A percentile compares a stretch with the other conserved stretches of the same genome.
These are phyloP conservation scores for Thalassophryne amazonica DNA, from an alignment of 2,797 vertebrate genomes.

Conservation along the genomic window DNA sequence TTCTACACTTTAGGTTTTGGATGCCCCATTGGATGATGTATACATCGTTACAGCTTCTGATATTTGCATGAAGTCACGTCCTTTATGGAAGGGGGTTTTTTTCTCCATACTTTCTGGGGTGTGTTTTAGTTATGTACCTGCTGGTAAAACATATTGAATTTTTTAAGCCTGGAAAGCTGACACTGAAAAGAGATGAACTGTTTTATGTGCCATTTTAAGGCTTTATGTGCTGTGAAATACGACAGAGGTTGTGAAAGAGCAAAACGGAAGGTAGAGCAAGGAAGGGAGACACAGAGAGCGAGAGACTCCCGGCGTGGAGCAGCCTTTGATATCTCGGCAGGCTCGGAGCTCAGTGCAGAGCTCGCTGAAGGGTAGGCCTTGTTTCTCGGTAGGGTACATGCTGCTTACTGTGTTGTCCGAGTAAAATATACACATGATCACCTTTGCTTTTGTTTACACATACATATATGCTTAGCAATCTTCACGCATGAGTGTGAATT, in stretches of 20 bases:
- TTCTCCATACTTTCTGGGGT: constrained; percentile 51
- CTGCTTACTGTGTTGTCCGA: constrained; percentile 34
- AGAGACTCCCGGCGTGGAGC: constrained; percentile 54
- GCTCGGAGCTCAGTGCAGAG: constrained; percentile 56
- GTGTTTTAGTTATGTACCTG: constrained; percentile 80
- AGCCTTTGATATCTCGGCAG: constrained; percentile 66
- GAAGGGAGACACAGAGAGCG: constrained; percentile 32
- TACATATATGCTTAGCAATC: constrained; percentile 6
- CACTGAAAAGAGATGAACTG: constrained; percentile 83
- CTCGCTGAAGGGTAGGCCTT: constrained; percentile 55
- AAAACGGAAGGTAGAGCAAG: constrained; percentile 51
- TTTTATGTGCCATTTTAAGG: constrained; percentile 86
- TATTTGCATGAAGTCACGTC: constrained; percentile 43
- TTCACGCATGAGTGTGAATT: constrained; percentile 18
- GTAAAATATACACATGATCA: background rate
- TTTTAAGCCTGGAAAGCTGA: constrained; percentile 76
- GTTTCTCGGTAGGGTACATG: constrained; percentile 56
- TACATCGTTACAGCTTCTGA: constrained; percentile 36
- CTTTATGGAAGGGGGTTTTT: constrained; percentile 60
- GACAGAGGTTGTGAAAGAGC: constrained; percentile 71
- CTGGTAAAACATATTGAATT: constrained; percentile 81
- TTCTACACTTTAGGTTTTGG: constrained; percentile 34
- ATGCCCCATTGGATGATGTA: constrained; percentile 39
- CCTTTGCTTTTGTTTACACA: background rate
- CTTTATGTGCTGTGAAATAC: constrained; percentile 84